Evolutionary conservation across 1,140 invertebrate species (phyloP).

Genomic region (Cyclina sinensis): DNA sequence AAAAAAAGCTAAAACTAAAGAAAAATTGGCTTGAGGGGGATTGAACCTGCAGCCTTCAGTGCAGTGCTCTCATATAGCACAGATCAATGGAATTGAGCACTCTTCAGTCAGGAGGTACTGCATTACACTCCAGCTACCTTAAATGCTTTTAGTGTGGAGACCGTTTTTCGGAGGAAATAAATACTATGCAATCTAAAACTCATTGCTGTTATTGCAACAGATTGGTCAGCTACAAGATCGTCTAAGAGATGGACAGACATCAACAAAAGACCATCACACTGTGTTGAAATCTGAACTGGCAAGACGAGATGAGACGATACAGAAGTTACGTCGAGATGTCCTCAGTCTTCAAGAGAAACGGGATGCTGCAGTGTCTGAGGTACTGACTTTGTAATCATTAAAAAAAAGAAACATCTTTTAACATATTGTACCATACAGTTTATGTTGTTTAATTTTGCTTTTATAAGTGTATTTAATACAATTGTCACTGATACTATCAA

Average conservation of each 20-base stretch:
- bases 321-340: constrained; percentile 84
- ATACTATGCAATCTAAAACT: no score
- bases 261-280: constrained; percentile 83
- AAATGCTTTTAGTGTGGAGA: no score
- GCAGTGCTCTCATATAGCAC: no score
- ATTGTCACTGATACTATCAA: not conserved
- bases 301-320: constrained; percentile 85
- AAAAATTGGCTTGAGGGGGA: no score
- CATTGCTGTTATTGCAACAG: constrained; percentile 65
- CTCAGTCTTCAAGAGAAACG: constrained; percentile 84
- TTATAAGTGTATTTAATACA: not conserved
- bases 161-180: no score
- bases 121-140: no score
- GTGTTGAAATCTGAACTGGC: constrained; percentile 83
- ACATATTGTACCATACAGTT: no score
- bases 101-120: no score
- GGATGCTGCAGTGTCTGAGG: constrained; percentile 83
- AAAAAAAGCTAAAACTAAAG: no score
- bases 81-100: no score
- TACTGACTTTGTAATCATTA: no score
- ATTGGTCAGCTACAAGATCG: constrained; percentile 82
- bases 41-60: no score
- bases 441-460: not conserved
- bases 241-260: constrained; percentile 80
- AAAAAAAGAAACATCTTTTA: not conserved